Base-by-base conservation (phyloP, 2,888 invertebrate species). In the Tetranychus piercei region DNA sequence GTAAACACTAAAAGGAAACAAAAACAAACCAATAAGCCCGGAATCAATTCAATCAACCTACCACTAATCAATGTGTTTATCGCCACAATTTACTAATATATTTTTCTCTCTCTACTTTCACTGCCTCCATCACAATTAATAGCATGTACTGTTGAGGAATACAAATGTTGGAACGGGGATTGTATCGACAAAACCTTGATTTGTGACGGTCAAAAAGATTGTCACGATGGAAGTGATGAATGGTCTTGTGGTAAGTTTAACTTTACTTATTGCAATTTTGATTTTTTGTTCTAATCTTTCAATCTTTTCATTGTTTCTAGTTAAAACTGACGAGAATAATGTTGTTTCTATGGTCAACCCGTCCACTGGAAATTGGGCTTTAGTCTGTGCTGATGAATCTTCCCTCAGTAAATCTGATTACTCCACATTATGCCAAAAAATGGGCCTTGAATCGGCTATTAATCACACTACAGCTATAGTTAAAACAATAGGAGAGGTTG, bases 201-300 rank as follows among this genome's bases (percentile, higher is more conserved):
- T 71, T 88, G 88, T 79, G 86, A 88, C 80, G 87, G 87, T 4
- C 84, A 76, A 78, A 44, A 71, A n/a, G 79, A 80, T 73, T 80
- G 80, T 72, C 66, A 71, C 18, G 80, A 80, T 76, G 78, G 76
- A 18, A 77, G 76, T 55, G 80, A 80, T 65, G 80, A 80, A 73
- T 72, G 73, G 71, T 74, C 74, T 18, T 80, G 80, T 73, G 75
- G 77, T 77, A 66, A 75, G 55, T 55, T 15, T 55, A 15, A 55
- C 9, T 55, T 45, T 55, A 55, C 2, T 55, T 9, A 55, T 7
- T 15, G 55, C 45, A 55, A 55, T 55, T 55, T 9, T 55, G 0
- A 55, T 55, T 15, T 55, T 55, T 15, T 15, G 20, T 43, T 67
- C 45, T 23, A 71, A 15, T 72, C 70, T 76, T 9, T 64, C 11